Evolutionary conservation across 2,888 invertebrate species (phyloP), one percentile per base, ranked within the genome.

Genomic region (Portevinia maculata): DNA sequence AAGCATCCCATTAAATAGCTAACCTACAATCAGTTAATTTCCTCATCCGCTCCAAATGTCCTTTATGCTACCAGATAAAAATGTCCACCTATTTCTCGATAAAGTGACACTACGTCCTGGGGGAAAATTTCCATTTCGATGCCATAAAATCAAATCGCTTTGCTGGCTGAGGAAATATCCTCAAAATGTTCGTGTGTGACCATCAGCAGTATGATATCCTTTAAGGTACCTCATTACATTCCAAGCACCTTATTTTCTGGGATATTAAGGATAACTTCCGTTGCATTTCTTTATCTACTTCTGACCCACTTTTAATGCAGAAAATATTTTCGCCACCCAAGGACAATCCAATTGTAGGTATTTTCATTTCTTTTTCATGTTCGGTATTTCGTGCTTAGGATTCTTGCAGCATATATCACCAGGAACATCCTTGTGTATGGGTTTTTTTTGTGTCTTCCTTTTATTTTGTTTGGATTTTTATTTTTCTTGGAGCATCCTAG

Each of bases 161-260:
- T 55, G 48, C 76, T n/a, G n/a, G n/a, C 53, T 48, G 69, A 19
- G 17, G 24, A 24, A 30, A 30, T 30, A 50, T 52, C 50, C 39
- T n/a, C n/a, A 37, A 24, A 50, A 37, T 44, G 44, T 44, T 57
- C 62, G 48, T 39, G 39, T 39, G 50, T 50, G 62, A 64, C 62
- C 69, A 69, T 32, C 37, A 69, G 46, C 13, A 69, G 39, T 64
- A 62, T 3, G 3, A 19, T 69, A 69, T 79, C 76, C 76, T 70
- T 76, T 32, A 70, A 76, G 70, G 81, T 75, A 70, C 48, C 76
- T 70, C 81, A 81, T 81, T 76, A 81, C 81, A 81, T 81, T 70
- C 81, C 64, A 81, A 76, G 81, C 70, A 81, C 81, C 76, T 81
- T 70, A 81, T 81, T 81, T 81, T 81, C 81, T 57, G 30, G 52